These are phyloP conservation scores for Rhea pennata DNA, from an alignment of 2,113 vertebrate species.

Conservation along the genomic window DNA sequence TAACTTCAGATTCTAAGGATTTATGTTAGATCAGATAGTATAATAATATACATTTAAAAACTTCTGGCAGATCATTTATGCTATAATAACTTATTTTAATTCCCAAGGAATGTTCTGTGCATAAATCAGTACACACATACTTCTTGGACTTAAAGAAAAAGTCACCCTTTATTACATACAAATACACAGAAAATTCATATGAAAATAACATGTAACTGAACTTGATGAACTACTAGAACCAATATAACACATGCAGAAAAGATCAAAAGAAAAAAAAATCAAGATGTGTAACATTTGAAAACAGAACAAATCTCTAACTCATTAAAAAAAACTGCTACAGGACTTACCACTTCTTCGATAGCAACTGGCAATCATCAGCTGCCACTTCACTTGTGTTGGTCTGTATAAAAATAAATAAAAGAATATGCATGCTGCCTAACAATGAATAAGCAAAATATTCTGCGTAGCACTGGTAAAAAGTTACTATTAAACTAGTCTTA, in stretches of 20 bases:
- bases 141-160: background rate
- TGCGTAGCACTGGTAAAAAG: background rate
- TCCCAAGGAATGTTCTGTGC: background rate
- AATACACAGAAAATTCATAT: background rate
- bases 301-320: background rate
- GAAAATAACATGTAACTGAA: background rate
- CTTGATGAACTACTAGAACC: background rate
- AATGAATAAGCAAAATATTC: constrained; percentile 12
- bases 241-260: background rate
- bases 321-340: background rate
- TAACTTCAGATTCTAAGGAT: background rate
- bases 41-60: background rate
- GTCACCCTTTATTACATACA: background rate
- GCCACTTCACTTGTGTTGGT: constrained; percentile 92
- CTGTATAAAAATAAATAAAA: constrained; percentile 69
- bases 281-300: background rate
- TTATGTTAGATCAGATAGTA: background rate
- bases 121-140: background rate
- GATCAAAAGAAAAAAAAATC: background rate
- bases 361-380: constrained; percentile 94
- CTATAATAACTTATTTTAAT: background rate
- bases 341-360: constrained; percentile 91
- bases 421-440: background rate
- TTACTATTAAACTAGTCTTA: background rate
- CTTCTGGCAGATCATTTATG: background rate